phyloP scores from a whole-genome alignment of 2,797 vertebrate species.

The Mallotus villosus region DNA sequence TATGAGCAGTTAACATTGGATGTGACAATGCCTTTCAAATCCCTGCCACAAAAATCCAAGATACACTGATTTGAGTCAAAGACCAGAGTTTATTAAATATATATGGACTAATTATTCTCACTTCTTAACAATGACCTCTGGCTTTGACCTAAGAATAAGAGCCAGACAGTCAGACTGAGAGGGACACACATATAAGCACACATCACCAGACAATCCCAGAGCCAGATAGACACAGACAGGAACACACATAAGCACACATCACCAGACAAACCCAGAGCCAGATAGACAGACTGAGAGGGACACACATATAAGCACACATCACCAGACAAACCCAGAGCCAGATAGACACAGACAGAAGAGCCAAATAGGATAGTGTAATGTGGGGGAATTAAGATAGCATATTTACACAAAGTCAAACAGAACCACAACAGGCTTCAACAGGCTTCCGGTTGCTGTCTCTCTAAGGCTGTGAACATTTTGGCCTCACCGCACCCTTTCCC shows the following conservation, averaged over 20 bases:
- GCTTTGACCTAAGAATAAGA: neutral
- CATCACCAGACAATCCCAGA: slow-evolving; percentile 12
- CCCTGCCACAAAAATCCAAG: no score
- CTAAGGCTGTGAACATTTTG: slow-evolving; percentile 27
- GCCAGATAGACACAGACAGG: neutral
- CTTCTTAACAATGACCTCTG: no score
- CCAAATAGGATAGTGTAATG: neutral
- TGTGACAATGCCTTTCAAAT: no score
- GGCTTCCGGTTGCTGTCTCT: slow-evolving; percentile 44
- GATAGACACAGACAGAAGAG: neutral
- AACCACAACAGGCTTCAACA: slow-evolving; percentile 41
- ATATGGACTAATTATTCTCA: no score
- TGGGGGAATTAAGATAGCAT: neutral
- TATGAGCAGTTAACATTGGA: no score
- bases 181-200: slow-evolving; percentile 11
- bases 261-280: slow-evolving; percentile 12
- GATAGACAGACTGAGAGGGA: no score
- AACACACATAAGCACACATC: slow-evolving; percentile 18
- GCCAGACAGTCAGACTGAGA: neutral
- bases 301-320: slow-evolving; percentile 10
- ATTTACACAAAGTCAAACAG: slow-evolving; percentile 14
- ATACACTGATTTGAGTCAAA: no score
- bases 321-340: no score
- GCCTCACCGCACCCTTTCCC: neutral
- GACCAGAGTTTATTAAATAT: no score